A percentile compares a stretch with the other conserved stretches of the same genome.
Conservation (phyloP, 2,113 vertebrate species). For the Piprites chloris region DNA sequence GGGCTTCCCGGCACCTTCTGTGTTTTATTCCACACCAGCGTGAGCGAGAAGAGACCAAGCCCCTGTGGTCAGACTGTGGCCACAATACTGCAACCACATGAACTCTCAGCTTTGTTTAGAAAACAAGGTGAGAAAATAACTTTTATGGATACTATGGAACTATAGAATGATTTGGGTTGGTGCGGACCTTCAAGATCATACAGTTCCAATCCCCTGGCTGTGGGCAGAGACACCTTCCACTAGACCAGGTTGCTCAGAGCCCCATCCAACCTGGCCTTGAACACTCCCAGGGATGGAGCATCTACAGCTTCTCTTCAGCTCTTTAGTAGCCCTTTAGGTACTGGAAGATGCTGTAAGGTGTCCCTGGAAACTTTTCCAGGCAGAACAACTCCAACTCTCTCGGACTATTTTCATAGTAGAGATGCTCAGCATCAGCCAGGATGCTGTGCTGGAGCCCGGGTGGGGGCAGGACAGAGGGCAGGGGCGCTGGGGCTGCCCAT, state of each 20-base stretch:
- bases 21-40: neutral
- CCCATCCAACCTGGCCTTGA: neutral
- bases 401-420: neutral
- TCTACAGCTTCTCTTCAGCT: neutral
- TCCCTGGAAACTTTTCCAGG: neutral
- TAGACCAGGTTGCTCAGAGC: neutral
- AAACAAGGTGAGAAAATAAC: neutral
- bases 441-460: neutral
- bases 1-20: neutral
- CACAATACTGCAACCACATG: neutral
- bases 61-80: neutral
- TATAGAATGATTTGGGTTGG: neutral
- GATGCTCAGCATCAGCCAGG: neutral
- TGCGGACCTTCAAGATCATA: neutral
- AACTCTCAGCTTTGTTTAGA: neutral
- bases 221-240: neutral
- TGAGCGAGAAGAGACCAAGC: neutral
- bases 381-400: neutral
- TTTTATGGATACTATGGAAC: neutral
- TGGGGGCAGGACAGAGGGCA: neutral
- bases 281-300: neutral
- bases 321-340: neutral
- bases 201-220: fast-evolving
- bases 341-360: neutral
- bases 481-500: fast-evolving